Evolutionary conservation across 2,797 vertebrate genomes (phyloP), one percentile per base, ranked within the genome.

Genomic region (Notolabrus celidotus): DNA sequence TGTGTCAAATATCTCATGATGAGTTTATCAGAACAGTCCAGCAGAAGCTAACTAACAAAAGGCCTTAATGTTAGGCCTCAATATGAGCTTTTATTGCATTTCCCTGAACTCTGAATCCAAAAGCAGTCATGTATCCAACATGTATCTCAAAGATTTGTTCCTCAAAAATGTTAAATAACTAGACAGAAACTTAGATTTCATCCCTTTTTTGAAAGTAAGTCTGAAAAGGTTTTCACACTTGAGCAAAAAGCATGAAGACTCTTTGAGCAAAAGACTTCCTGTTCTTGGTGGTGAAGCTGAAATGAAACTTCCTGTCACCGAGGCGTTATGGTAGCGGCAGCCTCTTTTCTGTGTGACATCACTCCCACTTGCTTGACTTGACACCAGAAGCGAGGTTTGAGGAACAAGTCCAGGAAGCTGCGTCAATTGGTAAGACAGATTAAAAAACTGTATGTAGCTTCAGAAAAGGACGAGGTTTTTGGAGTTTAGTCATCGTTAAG

Each of bases 351-450:
- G 29, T 92, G 90, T 96, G 94, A 96, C 95, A 94, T 96, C 94
- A 95, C 88, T 90, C 71, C 29, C 54, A 69, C 65, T 86, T 62
- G 77, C 83, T 74, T 64, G 77, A 72, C 70, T 87, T 59, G 62
- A 92, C 88, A 55, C 67, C 86, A 89, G 88, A 91, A 67, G 86
- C 27, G 1, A 92, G 92, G 91, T 91, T 89, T 89, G 91, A 85
- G 87, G 87, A 86, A 88, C 89, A 83, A 89, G 80, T 89, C 90
- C 93, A 96, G 95, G 95, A 96, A 97, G 92, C 92, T 88, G 78
- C 83, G 82, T 85, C 71, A 63, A 81, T 88, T 80, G 94, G 95
- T 95, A 95, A 95, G 92, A 87, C 85, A 89, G 53, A 36, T 36
- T n/a, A 31, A 36, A 90, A 92, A 86, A 85, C 82, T 83, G 86